Conservation (phyloP, 1,140 invertebrate species). For the Lasaia peninsularis region DNA sequence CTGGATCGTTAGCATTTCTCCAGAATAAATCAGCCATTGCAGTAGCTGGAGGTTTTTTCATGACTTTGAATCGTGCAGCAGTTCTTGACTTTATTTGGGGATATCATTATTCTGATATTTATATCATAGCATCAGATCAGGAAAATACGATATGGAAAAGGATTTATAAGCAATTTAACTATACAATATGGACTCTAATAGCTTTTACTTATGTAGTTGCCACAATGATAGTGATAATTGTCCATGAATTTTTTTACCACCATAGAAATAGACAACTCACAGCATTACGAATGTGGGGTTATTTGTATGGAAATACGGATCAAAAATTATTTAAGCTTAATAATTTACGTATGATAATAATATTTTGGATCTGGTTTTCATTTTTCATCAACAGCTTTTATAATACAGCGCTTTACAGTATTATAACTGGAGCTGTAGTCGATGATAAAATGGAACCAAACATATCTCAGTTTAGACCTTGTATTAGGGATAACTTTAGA, state of each 20-base stretch:
- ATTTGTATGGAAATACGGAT: conserved; percentile 4
- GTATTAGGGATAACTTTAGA: neutral
- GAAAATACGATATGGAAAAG: neutral
- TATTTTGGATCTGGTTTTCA: neutral
- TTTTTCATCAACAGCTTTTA: conserved; percentile 3
- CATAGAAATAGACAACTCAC: neutral
- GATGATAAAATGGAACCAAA: neutral
- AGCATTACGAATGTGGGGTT: neutral
- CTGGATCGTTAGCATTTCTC: neutral
- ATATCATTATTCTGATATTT: neutral
- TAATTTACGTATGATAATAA: neutral
- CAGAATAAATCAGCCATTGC: neutral
- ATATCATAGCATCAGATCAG: neutral
- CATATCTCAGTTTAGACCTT: conserved; percentile 3
- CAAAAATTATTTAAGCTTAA: neutral
- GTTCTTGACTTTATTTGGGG: neutral
- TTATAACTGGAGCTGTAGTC: neutral
- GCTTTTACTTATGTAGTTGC: neutral
- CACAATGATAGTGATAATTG: neutral
- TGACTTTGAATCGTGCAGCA: neutral
- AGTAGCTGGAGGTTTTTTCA: neutral
- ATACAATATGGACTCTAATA: neutral
- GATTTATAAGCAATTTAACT: neutral
- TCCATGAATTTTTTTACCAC: neutral
- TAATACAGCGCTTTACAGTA: conserved; percentile 10